Evolutionary conservation across 2,888 invertebrate genomes (phyloP).

Genomic region (Bombylius major): DNA sequence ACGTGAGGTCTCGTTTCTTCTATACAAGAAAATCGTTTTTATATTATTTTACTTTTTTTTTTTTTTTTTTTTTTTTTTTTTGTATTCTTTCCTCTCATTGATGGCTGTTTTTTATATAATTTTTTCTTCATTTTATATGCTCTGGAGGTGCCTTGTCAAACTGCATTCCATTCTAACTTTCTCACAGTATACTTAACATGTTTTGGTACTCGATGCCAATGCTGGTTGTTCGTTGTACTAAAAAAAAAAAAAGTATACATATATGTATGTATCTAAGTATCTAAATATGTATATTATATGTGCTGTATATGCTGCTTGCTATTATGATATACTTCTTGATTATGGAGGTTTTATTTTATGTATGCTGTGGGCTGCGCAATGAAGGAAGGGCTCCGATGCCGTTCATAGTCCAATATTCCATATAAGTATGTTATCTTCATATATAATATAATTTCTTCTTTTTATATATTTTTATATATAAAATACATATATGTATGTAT

Average conservation of each 20-base stretch:
- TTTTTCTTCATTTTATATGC: slow-evolving; percentile 15
- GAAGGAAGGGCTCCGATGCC: slow-evolving; percentile 2
- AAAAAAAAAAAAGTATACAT: too few relatives aligned
- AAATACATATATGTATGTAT: too few relatives aligned
- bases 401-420: background rate
- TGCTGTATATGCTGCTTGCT: too few relatives aligned
- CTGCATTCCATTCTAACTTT: slow-evolving; percentile 38
- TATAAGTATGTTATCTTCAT: background rate
- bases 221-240: slow-evolving; percentile 1
- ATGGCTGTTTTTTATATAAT: background rate
- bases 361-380: background rate
- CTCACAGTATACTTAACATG: slow-evolving; percentile 26
- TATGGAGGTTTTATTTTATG: too few relatives aligned
- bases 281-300: too few relatives aligned
- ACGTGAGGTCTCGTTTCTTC: slow-evolving; percentile 10
- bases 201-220: slow-evolving; percentile 2
- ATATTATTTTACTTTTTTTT: background rate
- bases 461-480: too few relatives aligned
- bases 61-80: slow-evolving; percentile 2
- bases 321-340: too few relatives aligned
- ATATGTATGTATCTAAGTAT: too few relatives aligned
- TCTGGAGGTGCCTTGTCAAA: slow-evolving; percentile 25
- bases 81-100: slow-evolving; percentile 13
- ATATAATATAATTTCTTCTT: background rate
- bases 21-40: background rate